Percentiles rank a stretch among this genome's conserved stretches.
These are phyloP conservation scores for Apodemia mormo DNA, from an alignment of 2,888 invertebrate genomes.

Conservation along the genomic window DNA sequence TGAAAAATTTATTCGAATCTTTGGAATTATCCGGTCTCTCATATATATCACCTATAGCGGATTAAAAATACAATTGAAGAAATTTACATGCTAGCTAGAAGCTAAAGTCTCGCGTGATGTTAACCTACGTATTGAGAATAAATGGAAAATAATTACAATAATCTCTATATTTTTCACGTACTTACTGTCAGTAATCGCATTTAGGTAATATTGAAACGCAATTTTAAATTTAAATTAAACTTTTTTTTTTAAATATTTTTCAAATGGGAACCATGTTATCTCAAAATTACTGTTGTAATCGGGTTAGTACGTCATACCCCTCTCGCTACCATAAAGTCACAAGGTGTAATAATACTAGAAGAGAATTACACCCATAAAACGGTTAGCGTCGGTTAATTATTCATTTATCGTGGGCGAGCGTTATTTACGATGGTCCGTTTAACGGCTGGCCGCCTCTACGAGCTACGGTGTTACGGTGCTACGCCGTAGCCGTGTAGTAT, in stretches of 20 bases:
- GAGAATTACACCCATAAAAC: slow-evolving; percentile 46
- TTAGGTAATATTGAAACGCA: background rate
- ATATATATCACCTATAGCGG: too few species aligned
- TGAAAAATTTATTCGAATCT: too few species aligned
- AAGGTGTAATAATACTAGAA: slow-evolving; percentile 18
- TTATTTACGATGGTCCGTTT: slow-evolving; percentile 47
- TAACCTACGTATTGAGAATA: too few species aligned
- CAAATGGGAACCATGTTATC: background rate
- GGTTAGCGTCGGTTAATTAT: slow-evolving; percentile 66
- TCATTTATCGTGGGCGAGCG: slow-evolving; percentile 59
- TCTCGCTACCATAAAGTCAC: slow-evolving; percentile 2
- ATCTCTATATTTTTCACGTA: too few species aligned
- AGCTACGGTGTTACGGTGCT: slow-evolving; percentile 42
- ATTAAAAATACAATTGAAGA: too few species aligned
- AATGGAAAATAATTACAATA: too few species aligned
- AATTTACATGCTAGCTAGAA: too few species aligned
- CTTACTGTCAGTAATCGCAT: too few species aligned
- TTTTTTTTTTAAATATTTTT: background rate
- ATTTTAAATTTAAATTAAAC: background rate
- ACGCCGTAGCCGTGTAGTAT: slow-evolving; percentile 42
- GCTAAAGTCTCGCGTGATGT: too few species aligned
- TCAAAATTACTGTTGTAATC: background rate
- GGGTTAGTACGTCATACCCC: background rate
- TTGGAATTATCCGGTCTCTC: too few species aligned
- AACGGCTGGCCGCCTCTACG: slow-evolving; percentile 47